Evolutionary conservation across 2,797 vertebrate genomes (phyloP), one percentile per base, ranked within the genome.

Genomic region (Pangasius krempfi): DNA sequence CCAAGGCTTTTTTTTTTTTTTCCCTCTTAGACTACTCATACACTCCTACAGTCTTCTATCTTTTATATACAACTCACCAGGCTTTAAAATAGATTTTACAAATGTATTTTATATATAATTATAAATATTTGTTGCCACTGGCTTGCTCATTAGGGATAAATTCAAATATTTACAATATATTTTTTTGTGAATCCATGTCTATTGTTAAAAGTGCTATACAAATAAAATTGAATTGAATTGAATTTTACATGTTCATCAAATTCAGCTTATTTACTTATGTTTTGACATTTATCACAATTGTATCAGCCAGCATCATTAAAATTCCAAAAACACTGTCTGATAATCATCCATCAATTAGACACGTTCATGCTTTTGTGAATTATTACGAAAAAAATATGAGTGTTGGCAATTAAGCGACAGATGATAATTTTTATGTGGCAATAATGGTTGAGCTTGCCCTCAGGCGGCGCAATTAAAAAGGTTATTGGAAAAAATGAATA

Each of bases 331-430:
- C 83, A 68, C 73, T 25, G 81, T 37, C 22, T 78, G 40, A 50
- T 62, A 37, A 54, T 70, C 54, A 88, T 70, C 50, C 52, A 60
- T 64, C 60, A 88, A 85, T 88, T 85, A 80, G 82, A 47, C 64
- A 25, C 27, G 83, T 40, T 68, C 82, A 68, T 75, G 68, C 52
- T 83, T 86, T 86, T 44, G 30, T 83, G 47, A 81, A 72, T 86
- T 75, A 47, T 84, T 54, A 66, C 14, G 33, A 82, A 66, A 58
- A 56, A 76, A 66, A 30, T 12, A 50, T 3, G n/a, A 33, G 76
- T 44, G 54, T 58, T 84, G 44, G 54, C 73, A 78, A 79, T 50
- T 87, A 84, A 52, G 44, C 16, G 50, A 80, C 60, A 80, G 75
- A 50, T 27, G 86, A 87, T 37, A 18, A 68, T 79, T 87, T 66